Conservation (phyloP, 2,797 vertebrate species). For the Pseudomugil gertrudae region DNA sequence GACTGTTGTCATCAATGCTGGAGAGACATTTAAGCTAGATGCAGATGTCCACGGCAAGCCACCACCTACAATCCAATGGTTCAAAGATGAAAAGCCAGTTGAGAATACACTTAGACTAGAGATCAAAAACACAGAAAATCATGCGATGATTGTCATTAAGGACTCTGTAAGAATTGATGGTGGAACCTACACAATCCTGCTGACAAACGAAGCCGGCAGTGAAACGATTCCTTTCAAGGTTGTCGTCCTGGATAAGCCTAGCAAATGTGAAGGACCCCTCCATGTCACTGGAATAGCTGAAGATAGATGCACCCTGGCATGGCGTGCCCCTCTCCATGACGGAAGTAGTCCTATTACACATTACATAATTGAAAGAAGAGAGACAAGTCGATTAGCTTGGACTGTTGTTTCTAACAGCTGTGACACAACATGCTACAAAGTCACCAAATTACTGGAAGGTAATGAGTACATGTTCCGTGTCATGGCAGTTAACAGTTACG, state of each 20-base stretch:
- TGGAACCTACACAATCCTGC: constrained; percentile 90
- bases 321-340: constrained; percentile 92
- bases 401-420: constrained; percentile 90
- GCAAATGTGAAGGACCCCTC: constrained; percentile 90
- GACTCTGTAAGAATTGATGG: constrained; percentile 92
- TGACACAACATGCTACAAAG: constrained; percentile 88
- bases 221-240: constrained; percentile 91
- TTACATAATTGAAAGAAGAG: constrained; percentile 95
- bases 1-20: constrained; percentile 89
- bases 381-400: constrained; percentile 97
- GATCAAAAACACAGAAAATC: constrained; percentile 92
- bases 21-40: constrained; percentile 94
- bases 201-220: constrained; percentile 91
- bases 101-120: constrained; percentile 92
- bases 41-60: constrained; percentile 95
- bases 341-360: constrained; percentile 93
- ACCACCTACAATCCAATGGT: constrained; percentile 91
- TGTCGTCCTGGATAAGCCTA: constrained; percentile 92
- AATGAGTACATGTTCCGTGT: constrained; percentile 98
- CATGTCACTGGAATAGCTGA: constrained; percentile 90
- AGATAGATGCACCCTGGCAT: constrained; percentile 92
- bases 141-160: constrained; percentile 91
- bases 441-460: constrained; percentile 95
- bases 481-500: constrained; percentile 94
- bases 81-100: constrained; percentile 91